Percentiles rank a stretch among this genome's conserved stretches.
These are phyloP conservation scores for Xiphorhynchus erythropygius DNA, from an alignment of 2,797 vertebrate species.

Conservation along the genomic window DNA sequence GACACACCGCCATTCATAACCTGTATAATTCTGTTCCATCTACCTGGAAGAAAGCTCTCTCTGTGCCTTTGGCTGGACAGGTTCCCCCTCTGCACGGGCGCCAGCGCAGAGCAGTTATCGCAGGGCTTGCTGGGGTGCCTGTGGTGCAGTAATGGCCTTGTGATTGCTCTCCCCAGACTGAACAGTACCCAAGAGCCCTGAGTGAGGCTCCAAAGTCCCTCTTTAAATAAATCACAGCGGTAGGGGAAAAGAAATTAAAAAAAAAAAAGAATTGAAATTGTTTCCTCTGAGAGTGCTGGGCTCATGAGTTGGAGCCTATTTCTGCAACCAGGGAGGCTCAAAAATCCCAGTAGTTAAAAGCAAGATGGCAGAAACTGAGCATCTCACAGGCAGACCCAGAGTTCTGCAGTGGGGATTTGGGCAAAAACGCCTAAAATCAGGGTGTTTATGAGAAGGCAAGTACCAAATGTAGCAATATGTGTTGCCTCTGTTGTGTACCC, in stretches of 20 bases:
- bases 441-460: not conserved
- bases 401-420: fast-evolving
- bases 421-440: not conserved
- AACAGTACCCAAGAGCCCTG: not conserved
- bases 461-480: not conserved
- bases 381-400: not conserved
- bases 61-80: conserved; percentile 23
- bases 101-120: not conserved
- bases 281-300: not conserved
- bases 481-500: not conserved
- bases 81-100: fast-evolving
- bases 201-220: not conserved
- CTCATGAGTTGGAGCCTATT: not conserved
- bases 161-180: not conserved
- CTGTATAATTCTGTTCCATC: conserved; percentile 7
- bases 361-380: not conserved
- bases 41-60: conserved; percentile 43
- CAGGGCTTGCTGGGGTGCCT: not conserved
- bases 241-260: not conserved
- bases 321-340: not conserved
- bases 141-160: not conserved
- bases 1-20: conserved; percentile 39
- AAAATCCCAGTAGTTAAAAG: not conserved
- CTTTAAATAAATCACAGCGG: not conserved
- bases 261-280: not conserved